Conservation (phyloP, 1,140 invertebrate species). For the Prorops nasuta region DNA sequence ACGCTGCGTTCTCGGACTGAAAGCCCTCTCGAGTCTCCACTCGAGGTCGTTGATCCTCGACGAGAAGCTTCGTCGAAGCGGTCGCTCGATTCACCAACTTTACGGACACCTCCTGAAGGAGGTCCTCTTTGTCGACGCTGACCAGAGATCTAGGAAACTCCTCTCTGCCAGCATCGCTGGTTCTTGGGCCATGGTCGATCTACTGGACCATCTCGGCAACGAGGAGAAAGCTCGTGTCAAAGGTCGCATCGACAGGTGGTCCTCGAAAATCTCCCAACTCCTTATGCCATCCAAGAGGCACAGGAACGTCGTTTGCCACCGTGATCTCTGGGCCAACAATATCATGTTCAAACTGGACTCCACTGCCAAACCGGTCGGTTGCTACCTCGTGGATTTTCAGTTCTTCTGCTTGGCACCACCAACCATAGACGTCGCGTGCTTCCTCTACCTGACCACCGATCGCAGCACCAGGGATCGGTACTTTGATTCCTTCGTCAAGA, state of each 20-base stretch:
- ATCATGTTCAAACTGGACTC: constrained; percentile 59
- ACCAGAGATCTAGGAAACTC: background rate
- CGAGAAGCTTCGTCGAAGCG: constrained; percentile 28
- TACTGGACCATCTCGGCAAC: constrained; percentile 7
- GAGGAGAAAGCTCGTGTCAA: constrained; percentile 9
- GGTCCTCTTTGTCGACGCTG: constrained; percentile 3
- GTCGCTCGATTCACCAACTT: constrained; percentile 39
- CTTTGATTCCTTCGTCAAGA: constrained; percentile 8
- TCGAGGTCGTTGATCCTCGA: no score
- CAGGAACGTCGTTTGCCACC: constrained; percentile 59
- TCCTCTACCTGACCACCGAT: constrained; percentile 19
- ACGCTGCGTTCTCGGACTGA: no score
- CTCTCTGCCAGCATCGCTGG: background rate
- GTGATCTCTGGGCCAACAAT: constrained; percentile 64
- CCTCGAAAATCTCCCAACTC: constrained; percentile 23
- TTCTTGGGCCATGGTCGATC: constrained; percentile 7
- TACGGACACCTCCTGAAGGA: constrained; percentile 53
- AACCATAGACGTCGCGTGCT: constrained; percentile 53
- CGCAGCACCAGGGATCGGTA: constrained; percentile 6
- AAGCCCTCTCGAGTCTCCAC: no score
- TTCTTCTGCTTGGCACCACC: constrained; percentile 56
- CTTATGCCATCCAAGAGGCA: constrained; percentile 50
- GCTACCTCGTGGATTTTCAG: constrained; percentile 63
- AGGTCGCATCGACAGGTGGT: constrained; percentile 5
- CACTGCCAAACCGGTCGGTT: constrained; percentile 35